Base-by-base conservation (phyloP, 2,888 invertebrate genomes). In the Calliopum simillimum region DNA sequence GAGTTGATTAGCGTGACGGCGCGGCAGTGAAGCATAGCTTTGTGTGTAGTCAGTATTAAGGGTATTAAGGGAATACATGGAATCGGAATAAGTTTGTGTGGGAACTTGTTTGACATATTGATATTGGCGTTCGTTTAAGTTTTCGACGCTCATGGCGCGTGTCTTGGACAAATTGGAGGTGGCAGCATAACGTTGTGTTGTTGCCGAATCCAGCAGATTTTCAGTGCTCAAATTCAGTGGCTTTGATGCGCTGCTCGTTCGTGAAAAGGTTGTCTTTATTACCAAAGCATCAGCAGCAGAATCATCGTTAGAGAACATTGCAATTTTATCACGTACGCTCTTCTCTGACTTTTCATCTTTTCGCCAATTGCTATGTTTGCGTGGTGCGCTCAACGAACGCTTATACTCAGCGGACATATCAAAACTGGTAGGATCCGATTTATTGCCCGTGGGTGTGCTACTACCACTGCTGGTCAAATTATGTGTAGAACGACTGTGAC, bases 281-380 rank as follows among this genome's bases (percentile, higher is more conserved):
- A 69, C 49, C 11, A 53, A 14, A 6, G 13, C 33, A 70, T 64
- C 71, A 13, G 23, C 75, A 51, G 6, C 76, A 33, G 81, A 78
- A 66, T 84, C 85, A 73, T 86, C 86, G 76, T 87, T 89, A 56
- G 94, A 94, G 86, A 95, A 95, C 92, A 94, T 93, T 70, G 94
- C 94, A 79, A 95, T 95, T 87, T 94, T 94, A 82, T 94, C 94
- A 80, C 92, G 91, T 68, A 95, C 94, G 79, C 94, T 94, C 76
- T 91, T 91, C 85, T 93, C 93, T 74, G 93, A 93, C 80, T 92
- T 91, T 77, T 93, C 93, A 86, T 94, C 93, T 85, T 93, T 92
- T 70, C 90, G 88, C 88, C 92, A 86, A 70, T 86, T 85, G 70
- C 84, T 85, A 11, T 84, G 75, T 25, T 85, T 83, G 6, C 85